Evolutionary conservation across 2,113 vertebrate species (phyloP).

Genomic region (Harpagus bidentatus): DNA sequence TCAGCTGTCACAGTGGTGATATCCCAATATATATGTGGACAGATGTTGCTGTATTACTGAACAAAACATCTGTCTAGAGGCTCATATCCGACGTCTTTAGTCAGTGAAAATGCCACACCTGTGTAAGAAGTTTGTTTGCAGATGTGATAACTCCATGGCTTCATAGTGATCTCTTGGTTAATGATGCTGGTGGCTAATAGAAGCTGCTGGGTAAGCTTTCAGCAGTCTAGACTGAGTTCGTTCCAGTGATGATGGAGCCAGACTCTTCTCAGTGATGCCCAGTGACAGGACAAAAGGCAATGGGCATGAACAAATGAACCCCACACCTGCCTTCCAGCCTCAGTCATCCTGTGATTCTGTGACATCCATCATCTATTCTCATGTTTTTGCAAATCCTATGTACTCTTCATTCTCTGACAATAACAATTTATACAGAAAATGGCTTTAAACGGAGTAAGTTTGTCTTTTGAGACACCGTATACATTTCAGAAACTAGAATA

Average conservation of each 20-base stretch:
- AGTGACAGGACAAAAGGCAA: not conserved
- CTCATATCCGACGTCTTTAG: not conserved
- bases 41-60: not conserved
- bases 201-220: not conserved
- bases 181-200: not conserved
- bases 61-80: not conserved
- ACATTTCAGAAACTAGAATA: not conserved
- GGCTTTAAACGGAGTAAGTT: not conserved
- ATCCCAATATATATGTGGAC: not conserved
- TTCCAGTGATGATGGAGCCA: not conserved
- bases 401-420: not conserved
- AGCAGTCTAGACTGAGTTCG: not conserved
- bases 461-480: not conserved
- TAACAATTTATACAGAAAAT: not conserved
- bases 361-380: accelerated
- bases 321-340: not conserved
- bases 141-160: not conserved
- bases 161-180: not conserved
- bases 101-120: not conserved
- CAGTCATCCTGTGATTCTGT: not conserved
- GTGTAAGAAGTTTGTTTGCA: not conserved
- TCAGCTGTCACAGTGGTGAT: not conserved
- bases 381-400: not conserved
- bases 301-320: not conserved
- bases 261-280: not conserved